These are phyloP conservation scores for Rynchops niger DNA, from an alignment of 2,113 vertebrate species.

Conservation along the genomic window DNA sequence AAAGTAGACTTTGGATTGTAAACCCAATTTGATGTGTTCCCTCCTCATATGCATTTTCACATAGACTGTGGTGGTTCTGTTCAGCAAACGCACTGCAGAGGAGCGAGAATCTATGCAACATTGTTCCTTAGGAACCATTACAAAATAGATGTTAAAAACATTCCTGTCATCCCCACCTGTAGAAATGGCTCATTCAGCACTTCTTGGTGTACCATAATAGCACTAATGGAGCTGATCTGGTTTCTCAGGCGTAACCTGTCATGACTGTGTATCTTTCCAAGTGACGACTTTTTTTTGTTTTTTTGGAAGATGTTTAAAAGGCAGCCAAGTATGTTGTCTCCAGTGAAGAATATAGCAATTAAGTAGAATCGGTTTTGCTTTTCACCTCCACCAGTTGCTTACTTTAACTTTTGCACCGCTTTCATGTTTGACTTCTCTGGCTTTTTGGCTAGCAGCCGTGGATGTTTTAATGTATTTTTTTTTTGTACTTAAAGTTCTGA, in stretches of 20 bases:
- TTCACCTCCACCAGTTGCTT: slow-evolving; percentile 30
- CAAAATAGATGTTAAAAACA: slow-evolving; percentile 19
- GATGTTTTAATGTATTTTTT: slow-evolving; percentile 15
- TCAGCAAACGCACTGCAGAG: neutral
- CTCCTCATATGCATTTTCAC: neutral
- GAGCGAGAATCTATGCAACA: neutral
- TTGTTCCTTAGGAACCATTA: slow-evolving; percentile 12
- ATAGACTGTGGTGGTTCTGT: neutral
- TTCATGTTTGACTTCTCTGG: slow-evolving; percentile 15
- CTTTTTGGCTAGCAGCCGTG: slow-evolving; percentile 23
- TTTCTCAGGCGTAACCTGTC: slow-evolving; percentile 52
- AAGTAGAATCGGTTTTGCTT: neutral
- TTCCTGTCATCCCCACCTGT: slow-evolving; percentile 29
- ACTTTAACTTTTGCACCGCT: slow-evolving; percentile 26
- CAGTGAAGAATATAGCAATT: slow-evolving; percentile 13
- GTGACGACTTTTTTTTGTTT: neutral
- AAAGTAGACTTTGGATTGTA: neutral
- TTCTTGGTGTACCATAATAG: slow-evolving; percentile 14
- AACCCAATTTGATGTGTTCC: neutral
- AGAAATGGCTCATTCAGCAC: slow-evolving; percentile 41
- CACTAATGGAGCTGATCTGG: slow-evolving; percentile 37
- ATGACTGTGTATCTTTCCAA: slow-evolving; percentile 7
- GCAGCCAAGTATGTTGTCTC: slow-evolving; percentile 24
- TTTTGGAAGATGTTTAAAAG: slow-evolving; percentile 6
- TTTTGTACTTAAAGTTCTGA: slow-evolving; percentile 12